Percentiles rank a stretch among this genome's conserved stretches.
Conservation (phyloP, 2,797 vertebrate species). For the Bufotes viridis region DNA sequence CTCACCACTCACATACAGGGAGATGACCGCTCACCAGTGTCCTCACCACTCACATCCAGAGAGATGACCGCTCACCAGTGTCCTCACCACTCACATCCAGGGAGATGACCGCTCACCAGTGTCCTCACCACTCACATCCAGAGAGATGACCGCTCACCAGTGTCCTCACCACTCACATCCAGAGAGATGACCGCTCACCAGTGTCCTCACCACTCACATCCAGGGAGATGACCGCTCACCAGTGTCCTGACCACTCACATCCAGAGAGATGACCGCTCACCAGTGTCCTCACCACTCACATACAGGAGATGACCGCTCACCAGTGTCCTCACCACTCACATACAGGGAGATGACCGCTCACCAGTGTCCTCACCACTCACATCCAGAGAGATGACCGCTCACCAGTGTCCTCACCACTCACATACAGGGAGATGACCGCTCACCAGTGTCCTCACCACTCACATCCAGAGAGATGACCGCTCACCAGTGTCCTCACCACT, state of each 20-base stretch:
- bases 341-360: background rate
- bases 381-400: background rate
- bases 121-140: too few species aligned
- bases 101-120: too few species aligned
- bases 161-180: too few species aligned
- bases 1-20: background rate
- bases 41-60: background rate
- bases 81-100: background rate
- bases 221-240: background rate
- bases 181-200: too few species aligned
- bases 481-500: background rate
- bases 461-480: background rate
- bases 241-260: background rate
- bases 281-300: background rate
- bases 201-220: too few species aligned
- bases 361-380: background rate
- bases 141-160: too few species aligned
- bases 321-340: background rate
- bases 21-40: background rate
- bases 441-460: background rate
- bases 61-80: background rate
- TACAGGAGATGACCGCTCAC: background rate
- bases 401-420: background rate
- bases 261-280: background rate
- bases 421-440: background rate